These are phyloP conservation scores for Chymomyza caudatula DNA, from an alignment of 2,888 invertebrate genomes.

Conservation along the genomic window DNA sequence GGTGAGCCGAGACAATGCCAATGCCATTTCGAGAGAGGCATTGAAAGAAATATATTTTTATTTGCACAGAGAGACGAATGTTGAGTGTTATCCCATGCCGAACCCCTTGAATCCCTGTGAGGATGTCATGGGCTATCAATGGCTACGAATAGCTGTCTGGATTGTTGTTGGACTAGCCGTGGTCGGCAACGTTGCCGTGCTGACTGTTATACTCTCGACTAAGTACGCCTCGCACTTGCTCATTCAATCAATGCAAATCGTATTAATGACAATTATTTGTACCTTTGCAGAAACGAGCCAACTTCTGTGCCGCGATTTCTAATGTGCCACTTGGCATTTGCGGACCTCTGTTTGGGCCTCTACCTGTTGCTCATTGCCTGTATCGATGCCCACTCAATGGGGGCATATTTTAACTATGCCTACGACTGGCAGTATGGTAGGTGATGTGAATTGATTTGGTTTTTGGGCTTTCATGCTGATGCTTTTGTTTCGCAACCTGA, in stretches of 20 bases:
- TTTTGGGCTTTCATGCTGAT: not conserved
- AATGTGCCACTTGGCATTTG: constrained; percentile 90
- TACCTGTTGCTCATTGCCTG: constrained; percentile 90
- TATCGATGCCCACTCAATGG: constrained; percentile 90
- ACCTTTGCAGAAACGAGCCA: constrained; percentile 77
- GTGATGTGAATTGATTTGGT: not conserved
- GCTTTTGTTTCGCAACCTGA: not conserved
- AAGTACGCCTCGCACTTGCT: constrained; percentile 54
- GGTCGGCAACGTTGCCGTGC: constrained; percentile 89
- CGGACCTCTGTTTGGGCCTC: constrained; percentile 92
- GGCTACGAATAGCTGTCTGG: constrained; percentile 91
- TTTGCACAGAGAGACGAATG: constrained; percentile 77
- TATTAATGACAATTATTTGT: not conserved
- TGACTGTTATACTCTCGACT: constrained; percentile 86
- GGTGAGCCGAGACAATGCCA: constrained; percentile 49
- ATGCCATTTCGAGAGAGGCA: not conserved
- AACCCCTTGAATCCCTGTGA: constrained; percentile 93
- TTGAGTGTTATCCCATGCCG: constrained; percentile 86
- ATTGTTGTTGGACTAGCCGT: constrained; percentile 89
- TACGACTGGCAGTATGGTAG: constrained; percentile 91
- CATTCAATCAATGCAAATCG: not conserved
- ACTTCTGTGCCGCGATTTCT: constrained; percentile 84
- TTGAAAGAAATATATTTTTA: not conserved
- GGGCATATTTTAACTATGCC: constrained; percentile 93
- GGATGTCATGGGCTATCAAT: constrained; percentile 91